Base-by-base conservation (phyloP, 1,140 invertebrate genomes). In the Manduca sexta region DNA sequence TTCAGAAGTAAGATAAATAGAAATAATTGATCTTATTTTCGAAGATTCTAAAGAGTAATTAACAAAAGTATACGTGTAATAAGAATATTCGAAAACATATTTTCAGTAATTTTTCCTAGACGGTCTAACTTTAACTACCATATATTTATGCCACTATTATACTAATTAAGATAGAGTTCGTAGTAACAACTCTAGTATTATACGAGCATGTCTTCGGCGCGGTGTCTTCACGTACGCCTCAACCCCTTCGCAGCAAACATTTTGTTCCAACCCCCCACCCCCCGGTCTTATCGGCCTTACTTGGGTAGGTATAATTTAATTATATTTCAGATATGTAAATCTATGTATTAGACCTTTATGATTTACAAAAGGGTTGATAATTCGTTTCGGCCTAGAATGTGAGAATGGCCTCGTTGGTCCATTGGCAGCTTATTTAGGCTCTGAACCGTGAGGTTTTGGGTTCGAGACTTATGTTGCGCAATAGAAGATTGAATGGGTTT, bases 161-260 rank as follows among this genome's bases (percentile, higher is more conserved):
- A n/a, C n/a, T n/a, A n/a, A n/a, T n/a, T n/a, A n/a, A n/a, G n/a
- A 35, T 35, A 35, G 29, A 26, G 31, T 11, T 17, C 21, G 51
- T 61, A 39, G 10, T 62, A 49, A 40, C 69, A 64, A 13, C 75
- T 81, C 69, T 59, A 60, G 66, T 56, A 45, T 55, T 4, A 58
- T 79, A 33, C 45, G 3, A 18, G 18, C 66, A 69, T 69, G 80
- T 81, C 77, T 84, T 84, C 77, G 59, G 45, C 50, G 48, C 64
- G 69, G 62, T 76, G 77, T 84, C 80, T 84, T 84, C 75, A 79
- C 79, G 70, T 74, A 63, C 66, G 63, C 64, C 61, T 64, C 64
- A 67, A 71, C 64, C 65, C 64, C 60, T n/a, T 59, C 58, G 57
- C 64, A 17, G 66, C 58, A 62, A 68, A 69, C 64, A 70, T 72